Base-by-base conservation (phyloP, 2,797 vertebrate genomes). In the Trematomus bernacchii region DNA sequence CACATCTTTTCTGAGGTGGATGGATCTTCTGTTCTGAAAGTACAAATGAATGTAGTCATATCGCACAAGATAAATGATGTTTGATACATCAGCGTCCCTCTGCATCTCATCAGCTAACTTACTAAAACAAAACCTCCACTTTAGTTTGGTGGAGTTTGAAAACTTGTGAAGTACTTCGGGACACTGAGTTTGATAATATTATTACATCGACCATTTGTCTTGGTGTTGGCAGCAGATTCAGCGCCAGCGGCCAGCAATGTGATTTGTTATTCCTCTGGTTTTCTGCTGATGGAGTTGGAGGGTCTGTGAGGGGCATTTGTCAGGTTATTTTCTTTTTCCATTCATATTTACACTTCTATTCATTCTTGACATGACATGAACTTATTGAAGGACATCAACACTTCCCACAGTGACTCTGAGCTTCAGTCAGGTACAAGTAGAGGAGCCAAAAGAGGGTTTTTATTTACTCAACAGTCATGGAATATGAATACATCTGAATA, bases 41-140 rank as follows among this genome's bases (percentile, higher is more conserved):
- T 48, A 18, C 37, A 76, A 67, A 57, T 52, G 44, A 55, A 43
- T 58, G 64, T 62, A 48, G 57, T n/a, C 40, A 11, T 21, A 48
- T 33, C 8, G 19, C 62, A 4, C 48, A 64, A 51, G 65, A 78
- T 82, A 52, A 79, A 54, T 79, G 70, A 44, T 64, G 58, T 58
- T 63, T 37, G 33, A 65, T 43, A 16, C 43, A 37, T 50, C 30
- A 50, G 47, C 72, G 23, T 79, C 77, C 48, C 10, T 63, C 71
- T 71, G 66, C 70, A 72, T 82, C 62, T 75, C 62, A 63, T 86
- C 40, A 55, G 67, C 51, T 30, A n/a, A 7, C 2, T 44, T 27
- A 50, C 55, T 53, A 19, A 66, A 70, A 66, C 50, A 73, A 67
- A 77, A 58, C 37, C 30, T 50, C 33, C 18, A 2, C 61, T 64